Percentiles rank a stretch among this genome's conserved stretches.
Evolutionary conservation across 23 tunicate genomes (phyloP).

Genomic region (Botrylloides violaceus): DNA sequence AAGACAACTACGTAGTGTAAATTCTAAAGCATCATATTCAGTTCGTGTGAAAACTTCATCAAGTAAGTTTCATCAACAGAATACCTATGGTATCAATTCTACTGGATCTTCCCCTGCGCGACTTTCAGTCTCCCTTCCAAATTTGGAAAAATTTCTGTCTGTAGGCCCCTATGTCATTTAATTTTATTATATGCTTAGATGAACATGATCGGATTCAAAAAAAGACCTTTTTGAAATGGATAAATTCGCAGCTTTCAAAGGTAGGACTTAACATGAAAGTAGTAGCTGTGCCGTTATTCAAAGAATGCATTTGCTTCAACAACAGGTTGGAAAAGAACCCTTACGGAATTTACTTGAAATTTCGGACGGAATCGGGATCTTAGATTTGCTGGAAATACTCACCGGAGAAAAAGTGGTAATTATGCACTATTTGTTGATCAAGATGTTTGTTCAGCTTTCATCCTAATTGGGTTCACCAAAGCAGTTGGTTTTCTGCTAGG

Average conservation of each 20-base stretch:
- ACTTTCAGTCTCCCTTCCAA: too few species aligned
- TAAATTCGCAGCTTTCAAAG: constrained; percentile 17
- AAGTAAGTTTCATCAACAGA: too few species aligned
- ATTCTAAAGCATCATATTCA: background rate
- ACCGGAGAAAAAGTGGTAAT: constrained; percentile 28
- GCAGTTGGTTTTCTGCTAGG: too few species aligned
- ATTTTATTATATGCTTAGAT: background rate
- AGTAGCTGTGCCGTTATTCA: constrained; percentile 2
- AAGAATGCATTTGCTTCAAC: background rate
- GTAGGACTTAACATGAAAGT: background rate
- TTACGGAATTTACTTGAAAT: constrained; percentile 20
- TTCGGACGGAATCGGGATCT: constrained; percentile 23
- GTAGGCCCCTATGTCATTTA: too few species aligned
- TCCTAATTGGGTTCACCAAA: too few species aligned
- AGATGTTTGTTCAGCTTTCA: too few species aligned
- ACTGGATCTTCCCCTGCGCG: too few species aligned
- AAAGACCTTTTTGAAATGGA: constrained; percentile 25
- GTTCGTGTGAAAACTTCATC: constrained; percentile 15
- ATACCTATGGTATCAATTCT: too few species aligned
- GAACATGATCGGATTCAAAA: constrained; percentile 27
- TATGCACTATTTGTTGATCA: too few species aligned
- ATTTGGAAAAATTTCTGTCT: too few species aligned
- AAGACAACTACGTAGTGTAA: background rate
- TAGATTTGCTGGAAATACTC: constrained; percentile 29
- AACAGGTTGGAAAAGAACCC: constrained; percentile 24